Evolutionary conservation across 2,113 vertebrate species (phyloP).

Genomic region (Dascyllus trimaculatus): DNA sequence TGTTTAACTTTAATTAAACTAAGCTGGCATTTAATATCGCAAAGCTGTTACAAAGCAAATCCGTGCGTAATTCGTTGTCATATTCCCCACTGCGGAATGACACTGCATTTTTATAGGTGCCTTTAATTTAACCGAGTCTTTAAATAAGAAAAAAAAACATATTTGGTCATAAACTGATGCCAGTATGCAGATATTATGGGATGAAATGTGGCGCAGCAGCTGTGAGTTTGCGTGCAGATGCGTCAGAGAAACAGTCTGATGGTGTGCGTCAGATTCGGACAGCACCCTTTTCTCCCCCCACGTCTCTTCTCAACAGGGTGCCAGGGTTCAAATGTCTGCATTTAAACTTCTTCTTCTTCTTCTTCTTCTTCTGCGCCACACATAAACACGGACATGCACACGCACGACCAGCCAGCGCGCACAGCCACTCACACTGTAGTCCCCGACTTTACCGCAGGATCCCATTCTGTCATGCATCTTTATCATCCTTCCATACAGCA

Average conservation of each 20-base stretch:
- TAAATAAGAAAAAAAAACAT: background rate
- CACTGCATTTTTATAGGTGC: background rate
- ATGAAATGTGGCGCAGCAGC: conserved; percentile 21
- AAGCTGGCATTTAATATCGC: background rate
- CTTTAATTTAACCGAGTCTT: background rate
- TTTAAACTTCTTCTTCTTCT: conserved; percentile 66
- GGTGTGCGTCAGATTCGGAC: conserved; percentile 42
- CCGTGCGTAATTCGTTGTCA: background rate
- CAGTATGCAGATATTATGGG: background rate
- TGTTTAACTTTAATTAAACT: background rate
- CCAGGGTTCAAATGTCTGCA: conserved; percentile 54
- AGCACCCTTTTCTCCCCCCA: background rate
- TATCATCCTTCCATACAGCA: conserved; percentile 37
- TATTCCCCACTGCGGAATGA: background rate
- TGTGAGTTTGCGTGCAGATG: conserved; percentile 40
- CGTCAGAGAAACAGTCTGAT: conserved; percentile 14
- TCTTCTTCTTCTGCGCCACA: conserved; percentile 52
- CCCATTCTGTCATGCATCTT: conserved; percentile 70
- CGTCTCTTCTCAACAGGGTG: conserved; percentile 57
- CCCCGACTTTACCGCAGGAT: conserved; percentile 80
- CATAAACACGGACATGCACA: conserved; percentile 10
- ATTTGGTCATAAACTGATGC: background rate
- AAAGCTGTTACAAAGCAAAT: conserved; percentile 14
- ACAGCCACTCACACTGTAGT: conserved; percentile 35
- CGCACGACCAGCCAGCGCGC: conserved; percentile 6